phyloP scores from a whole-genome alignment of 1,140 invertebrate genomes.

The Zeugodacus cucurbitae region DNA sequence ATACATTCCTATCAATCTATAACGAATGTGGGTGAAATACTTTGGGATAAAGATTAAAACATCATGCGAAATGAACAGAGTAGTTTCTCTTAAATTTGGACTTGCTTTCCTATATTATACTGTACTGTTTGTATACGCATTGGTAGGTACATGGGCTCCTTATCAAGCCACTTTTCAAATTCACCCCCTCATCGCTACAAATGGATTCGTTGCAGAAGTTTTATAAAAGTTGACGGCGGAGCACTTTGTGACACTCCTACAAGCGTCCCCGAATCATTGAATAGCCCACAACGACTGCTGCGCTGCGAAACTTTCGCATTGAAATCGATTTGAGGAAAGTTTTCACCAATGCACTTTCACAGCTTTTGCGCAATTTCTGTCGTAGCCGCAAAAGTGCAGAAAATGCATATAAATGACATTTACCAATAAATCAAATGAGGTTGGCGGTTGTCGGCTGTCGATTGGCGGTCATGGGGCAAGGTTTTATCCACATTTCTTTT shows the following conservation, averaged over 20 bases:
- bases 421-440: conserved; percentile 4
- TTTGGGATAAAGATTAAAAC: not conserved
- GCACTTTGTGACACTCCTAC: not conserved
- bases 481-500: not conserved
- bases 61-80: not conserved
- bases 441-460: not conserved
- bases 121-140: no score
- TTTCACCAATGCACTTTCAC: not conserved
- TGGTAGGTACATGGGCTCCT: no score
- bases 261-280: not conserved
- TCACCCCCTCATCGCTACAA: not conserved
- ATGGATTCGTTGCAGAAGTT: not conserved
- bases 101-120: no score
- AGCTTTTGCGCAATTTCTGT: not conserved
- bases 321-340: not conserved
- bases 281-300: not conserved
- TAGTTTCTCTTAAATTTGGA: no score
- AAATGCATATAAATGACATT: not conserved
- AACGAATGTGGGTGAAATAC: no score
- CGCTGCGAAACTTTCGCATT: not conserved
- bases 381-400: not conserved
- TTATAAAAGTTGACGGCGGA: not conserved
- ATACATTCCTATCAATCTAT: no score
- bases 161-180: no score
- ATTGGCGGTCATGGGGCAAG: not conserved